Evolutionary conservation across 2,888 invertebrate genomes (phyloP).

Genomic region (Lathronympha strigana): DNA sequence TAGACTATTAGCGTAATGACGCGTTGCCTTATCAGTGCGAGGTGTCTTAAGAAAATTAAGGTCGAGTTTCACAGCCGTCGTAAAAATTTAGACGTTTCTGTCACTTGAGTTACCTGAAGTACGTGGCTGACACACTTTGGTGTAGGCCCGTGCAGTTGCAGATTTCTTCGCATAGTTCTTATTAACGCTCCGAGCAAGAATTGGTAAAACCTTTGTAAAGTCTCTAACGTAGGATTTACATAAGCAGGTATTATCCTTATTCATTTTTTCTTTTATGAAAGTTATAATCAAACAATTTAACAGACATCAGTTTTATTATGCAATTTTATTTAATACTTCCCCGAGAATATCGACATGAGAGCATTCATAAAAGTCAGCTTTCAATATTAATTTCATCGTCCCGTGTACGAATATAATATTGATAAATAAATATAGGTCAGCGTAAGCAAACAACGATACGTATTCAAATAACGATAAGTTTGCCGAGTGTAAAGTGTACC

Average conservation of each 20-base stretch:
- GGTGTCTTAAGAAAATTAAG: slow-evolving; percentile 23
- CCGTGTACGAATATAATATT: slow-evolving; percentile 7
- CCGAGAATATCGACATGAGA: neutral
- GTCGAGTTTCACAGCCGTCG: slow-evolving; percentile 15
- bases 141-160: neutral
- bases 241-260: too few relatives aligned
- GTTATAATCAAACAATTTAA: too few relatives aligned
- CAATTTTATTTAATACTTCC: neutral
- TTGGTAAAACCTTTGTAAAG: too few relatives aligned
- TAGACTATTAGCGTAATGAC: slow-evolving; percentile 46
- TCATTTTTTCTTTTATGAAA: too few relatives aligned
- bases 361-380: neutral
- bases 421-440: slow-evolving; percentile 25
- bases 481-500: slow-evolving; percentile 29
- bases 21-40: slow-evolving; percentile 40
- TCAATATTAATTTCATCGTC: slow-evolving; percentile 16
- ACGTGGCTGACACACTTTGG: neutral
- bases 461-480: slow-evolving; percentile 32
- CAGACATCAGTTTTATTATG: neutral
- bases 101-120: neutral
- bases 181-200: neutral
- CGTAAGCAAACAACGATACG: slow-evolving; percentile 21
- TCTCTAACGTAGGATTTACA: too few relatives aligned
- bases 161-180: neutral
- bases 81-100: slow-evolving; percentile 13